phyloP scores from a whole-genome alignment of 2,888 invertebrate species.

The Tenthredo livida region DNA sequence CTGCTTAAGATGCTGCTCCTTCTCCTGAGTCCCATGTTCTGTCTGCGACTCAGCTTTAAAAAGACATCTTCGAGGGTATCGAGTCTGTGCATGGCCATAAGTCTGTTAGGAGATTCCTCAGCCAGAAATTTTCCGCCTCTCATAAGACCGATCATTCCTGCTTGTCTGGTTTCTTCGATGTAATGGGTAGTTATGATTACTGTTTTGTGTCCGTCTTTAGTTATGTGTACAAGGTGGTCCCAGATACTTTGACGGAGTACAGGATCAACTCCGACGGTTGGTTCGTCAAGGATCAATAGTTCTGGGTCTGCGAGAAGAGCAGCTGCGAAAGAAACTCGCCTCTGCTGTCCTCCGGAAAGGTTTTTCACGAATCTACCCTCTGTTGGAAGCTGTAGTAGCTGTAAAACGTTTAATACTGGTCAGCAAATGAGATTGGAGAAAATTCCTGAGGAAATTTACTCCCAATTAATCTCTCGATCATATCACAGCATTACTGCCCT shows the following conservation, averaged over 20 bases:
- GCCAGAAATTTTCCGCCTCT: slow-evolving; percentile 92
- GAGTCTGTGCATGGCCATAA: slow-evolving; percentile 86
- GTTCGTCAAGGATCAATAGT: slow-evolving; percentile 94
- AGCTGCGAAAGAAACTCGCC: slow-evolving; percentile 93
- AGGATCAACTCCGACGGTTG: slow-evolving; percentile 96
- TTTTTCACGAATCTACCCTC: slow-evolving; percentile 85
- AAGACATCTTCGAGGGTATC: slow-evolving; percentile 91
- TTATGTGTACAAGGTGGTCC: slow-evolving; percentile 90
- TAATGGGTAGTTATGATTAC: slow-evolving; percentile 94
- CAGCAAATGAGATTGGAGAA: neutral
- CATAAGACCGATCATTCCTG: slow-evolving; percentile 90
- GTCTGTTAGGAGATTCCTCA: slow-evolving; percentile 88
- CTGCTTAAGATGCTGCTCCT: slow-evolving; percentile 90
- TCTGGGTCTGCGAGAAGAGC: slow-evolving; percentile 94
- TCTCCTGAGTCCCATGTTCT: slow-evolving; percentile 90
- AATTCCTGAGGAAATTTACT: neutral
- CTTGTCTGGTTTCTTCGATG: slow-evolving; percentile 92
- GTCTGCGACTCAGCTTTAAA: slow-evolving; percentile 88
- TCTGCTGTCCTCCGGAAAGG: slow-evolving; percentile 93
- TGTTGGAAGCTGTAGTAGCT: slow-evolving; percentile 80
- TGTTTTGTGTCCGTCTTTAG: slow-evolving; percentile 87
- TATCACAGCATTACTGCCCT: slow-evolving; percentile 5
- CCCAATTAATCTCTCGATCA: neutral
- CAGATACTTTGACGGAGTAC: slow-evolving; percentile 91
- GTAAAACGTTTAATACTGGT: slow-evolving; percentile 15